These are phyloP conservation scores for Sarcophaga variegata DNA, from an alignment of 2,888 invertebrate genomes.

Conservation along the genomic window DNA sequence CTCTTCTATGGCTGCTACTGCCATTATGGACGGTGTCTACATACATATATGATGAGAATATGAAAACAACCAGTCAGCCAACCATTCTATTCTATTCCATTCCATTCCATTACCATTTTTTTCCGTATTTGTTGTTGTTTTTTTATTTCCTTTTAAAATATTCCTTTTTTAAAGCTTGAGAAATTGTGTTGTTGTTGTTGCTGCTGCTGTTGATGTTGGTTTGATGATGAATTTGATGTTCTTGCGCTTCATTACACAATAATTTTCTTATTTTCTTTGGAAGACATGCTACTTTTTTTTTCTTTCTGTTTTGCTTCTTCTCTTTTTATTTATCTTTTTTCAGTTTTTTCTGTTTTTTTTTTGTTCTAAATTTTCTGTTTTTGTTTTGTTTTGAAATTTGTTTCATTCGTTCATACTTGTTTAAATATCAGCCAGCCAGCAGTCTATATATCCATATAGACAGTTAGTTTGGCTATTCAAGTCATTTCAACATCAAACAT, in stretches of 20 bases:
- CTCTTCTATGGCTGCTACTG: background rate
- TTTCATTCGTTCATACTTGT: too few relatives aligned
- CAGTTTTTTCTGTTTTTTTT: background rate
- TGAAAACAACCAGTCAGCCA: background rate
- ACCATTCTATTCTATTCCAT: too few relatives aligned
- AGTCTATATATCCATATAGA: background rate
- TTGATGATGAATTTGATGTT: constrained; percentile 71
- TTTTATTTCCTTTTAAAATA: background rate
- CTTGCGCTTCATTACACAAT: constrained; percentile 79
- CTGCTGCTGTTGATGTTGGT: constrained; percentile 50
- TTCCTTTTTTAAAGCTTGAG: constrained; percentile 29
- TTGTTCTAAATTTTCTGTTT: background rate
- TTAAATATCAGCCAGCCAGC: background rate
- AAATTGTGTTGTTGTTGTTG: constrained; percentile 48
- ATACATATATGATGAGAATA: background rate
- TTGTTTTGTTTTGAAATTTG: constrained; percentile 42
- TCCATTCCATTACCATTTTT: too few relatives aligned
- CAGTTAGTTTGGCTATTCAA: background rate
- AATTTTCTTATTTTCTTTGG: constrained; percentile 75
- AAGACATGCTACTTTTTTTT: constrained; percentile 45
- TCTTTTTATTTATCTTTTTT: background rate
- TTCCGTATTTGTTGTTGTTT: background rate
- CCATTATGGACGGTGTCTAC: background rate
- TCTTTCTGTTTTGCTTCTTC: background rate
- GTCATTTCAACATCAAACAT: background rate